These are phyloP conservation scores for Solenopsis invicta DNA, from an alignment of 1,140 invertebrate genomes.

Conservation along the genomic window DNA sequence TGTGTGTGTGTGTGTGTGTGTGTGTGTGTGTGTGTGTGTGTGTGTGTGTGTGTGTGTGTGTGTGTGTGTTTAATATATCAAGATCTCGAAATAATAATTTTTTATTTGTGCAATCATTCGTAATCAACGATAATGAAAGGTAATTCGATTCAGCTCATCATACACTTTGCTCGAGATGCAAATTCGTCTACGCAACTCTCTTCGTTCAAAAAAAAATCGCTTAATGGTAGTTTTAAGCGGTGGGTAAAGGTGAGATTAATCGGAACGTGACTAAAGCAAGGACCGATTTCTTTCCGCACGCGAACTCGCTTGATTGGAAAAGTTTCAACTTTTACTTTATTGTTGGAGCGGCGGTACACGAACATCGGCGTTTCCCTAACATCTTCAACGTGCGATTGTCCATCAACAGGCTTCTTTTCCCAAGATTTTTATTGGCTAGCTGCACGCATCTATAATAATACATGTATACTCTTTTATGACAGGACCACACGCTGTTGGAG, in stretches of 20 bases:
- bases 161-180: not conserved
- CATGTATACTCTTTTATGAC: not conserved
- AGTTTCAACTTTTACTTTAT: conserved; percentile 79
- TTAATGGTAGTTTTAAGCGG: conserved; percentile 64
- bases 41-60: no score
- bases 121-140: not conserved
- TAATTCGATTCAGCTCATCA: conserved; percentile 2
- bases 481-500: not conserved
- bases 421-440: not conserved
- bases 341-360: conserved; percentile 43
- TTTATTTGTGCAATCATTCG: not conserved
- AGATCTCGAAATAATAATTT: not conserved
- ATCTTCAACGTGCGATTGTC: conserved; percentile 41
- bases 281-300: conserved; percentile 78
- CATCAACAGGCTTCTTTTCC: not conserved
- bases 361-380: conserved; percentile 65
- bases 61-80: no score
- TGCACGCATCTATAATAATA: not conserved
- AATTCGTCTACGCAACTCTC: conserved; percentile 18
- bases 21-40: no score
- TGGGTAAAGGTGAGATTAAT: conserved; percentile 74
- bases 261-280: conserved; percentile 70
- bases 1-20: no score
- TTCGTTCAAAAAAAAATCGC: conserved; percentile 55
- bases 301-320: conserved; percentile 82